Evolutionary conservation across 1,140 invertebrate genomes (phyloP), one percentile per base, ranked within the genome.

Genomic region (Chionoecetes opilio): DNA sequence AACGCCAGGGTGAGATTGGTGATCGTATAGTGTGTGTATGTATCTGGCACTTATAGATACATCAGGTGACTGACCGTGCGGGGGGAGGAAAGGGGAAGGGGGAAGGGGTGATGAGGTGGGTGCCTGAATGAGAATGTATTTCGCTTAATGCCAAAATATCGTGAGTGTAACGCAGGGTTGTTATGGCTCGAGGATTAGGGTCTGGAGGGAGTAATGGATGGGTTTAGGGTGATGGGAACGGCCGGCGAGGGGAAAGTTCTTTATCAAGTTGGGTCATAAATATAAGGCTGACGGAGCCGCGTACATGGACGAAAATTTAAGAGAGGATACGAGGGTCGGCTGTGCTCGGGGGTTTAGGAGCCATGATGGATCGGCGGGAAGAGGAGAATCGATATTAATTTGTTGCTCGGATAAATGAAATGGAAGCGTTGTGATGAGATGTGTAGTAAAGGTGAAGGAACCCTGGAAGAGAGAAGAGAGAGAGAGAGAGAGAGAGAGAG

Each of bases 401-500:
- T 75, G 21, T 75, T 75, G 26, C n/a, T n/a, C 2, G 32, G 11
- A 11, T n/a, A 31, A 35, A 87, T 17, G 85, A 34, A 87, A 87
- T 35, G 85, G n/a, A 31, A 38, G 1, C 9, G 85, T 37, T 29
- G 11, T 87, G 85, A 37, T 35, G 85, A 87, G 85, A 14, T 53
- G 85, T 21, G 85, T 32, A 26, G 37, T 37, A 21, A 34, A 38
- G 85, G 85, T 87, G 85, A n/a, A 17, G 3, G 32, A 3, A 21
- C 21, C 0, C 1, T 5, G 32, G 32, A 87, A 35, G 32, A 87
- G 0, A 31, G 21, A 21, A 63, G 53, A 26, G 53, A 63, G 21
- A 63, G 53, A 26, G 53, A 26, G 53, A 87, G 86, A 87, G 86
- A 87, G 86, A 87, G 86, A 84, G 82, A 34, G 82, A 34, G 82